Base-by-base conservation (phyloP, 2,113 vertebrate genomes). In the Psilopogon haemacephalus region DNA sequence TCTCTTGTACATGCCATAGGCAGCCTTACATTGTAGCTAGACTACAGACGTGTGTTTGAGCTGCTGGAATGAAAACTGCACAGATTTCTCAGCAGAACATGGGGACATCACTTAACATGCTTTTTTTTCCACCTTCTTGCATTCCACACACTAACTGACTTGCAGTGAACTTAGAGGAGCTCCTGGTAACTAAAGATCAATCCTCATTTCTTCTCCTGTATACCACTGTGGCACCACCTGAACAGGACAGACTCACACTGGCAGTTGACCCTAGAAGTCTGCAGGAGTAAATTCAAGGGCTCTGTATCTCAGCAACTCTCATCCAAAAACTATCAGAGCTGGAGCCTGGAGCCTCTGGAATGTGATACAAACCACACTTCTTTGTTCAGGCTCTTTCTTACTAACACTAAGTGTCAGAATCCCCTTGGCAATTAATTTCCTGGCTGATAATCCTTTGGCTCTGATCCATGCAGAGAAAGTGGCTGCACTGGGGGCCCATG, bases 401-500 rank as follows among this genome's bases (percentile, higher is more conserved):
- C 56, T 84, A 78, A 91, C 64, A 0, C 0, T 56, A 94, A 94
- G 87, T 68, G 73, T 71, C 0, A 7, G 93, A 91, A 95, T 93
- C 33, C 75, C 79, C 85, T 84, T 74, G 83, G 82, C 91, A 96
- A 95, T 86, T 95, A 93, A 95, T 95, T 95, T 95, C 93, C 93
- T 94, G 91, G 64, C 83, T 93, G 60, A 58, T 72, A 96, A 96
- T 93, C 79, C 87, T 79, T 77, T 94, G 87, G 91, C 94, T 91
- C 85, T 91, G 91, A 74, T 88, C 89, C 89, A 96, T 1, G 1
- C 2, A 5, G 55, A 85, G 70, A n/a, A 84, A 89, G 84, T 58
- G 72, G 75, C 72, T 72, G 69, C 24, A 11, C n/a, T 68, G 64
- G 60, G 89, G 64, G 71, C 88, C 94, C 75, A 86, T 38, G 48